Evolutionary conservation across 2,888 invertebrate species (phyloP).

Genomic region (Nomada hirtipes): DNA sequence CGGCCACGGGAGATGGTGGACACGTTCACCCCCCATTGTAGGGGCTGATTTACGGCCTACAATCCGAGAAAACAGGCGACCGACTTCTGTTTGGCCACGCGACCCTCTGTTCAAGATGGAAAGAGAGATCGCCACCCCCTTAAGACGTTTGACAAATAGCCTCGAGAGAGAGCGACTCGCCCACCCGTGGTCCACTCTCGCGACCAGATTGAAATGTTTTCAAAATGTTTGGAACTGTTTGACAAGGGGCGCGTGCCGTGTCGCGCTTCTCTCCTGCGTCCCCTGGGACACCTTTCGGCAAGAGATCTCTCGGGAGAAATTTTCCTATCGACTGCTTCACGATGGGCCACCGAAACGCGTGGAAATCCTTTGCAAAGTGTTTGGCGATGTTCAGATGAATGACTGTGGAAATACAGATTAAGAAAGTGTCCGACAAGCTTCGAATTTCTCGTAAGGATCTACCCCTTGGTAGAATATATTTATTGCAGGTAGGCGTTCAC

Average conservation of each 20-base stretch:
- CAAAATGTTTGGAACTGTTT: slow-evolving; percentile 78
- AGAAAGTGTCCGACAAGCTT: too few relatives aligned
- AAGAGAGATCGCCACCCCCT: slow-evolving; percentile 45
- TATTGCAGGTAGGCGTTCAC: not conserved
- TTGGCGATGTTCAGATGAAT: too few relatives aligned
- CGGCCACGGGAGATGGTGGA: not conserved
- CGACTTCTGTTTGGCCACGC: slow-evolving; percentile 72
- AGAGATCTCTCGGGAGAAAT: slow-evolving; percentile 23
- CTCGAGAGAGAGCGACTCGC: slow-evolving; percentile 27
- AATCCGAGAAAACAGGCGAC: slow-evolving; percentile 25
- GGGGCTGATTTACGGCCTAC: slow-evolving; percentile 45
- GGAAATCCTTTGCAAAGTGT: not conserved
- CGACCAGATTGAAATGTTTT: slow-evolving; percentile 74
- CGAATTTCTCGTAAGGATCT: too few relatives aligned
- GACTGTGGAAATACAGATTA: too few relatives aligned
- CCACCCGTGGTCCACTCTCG: slow-evolving; percentile 54
- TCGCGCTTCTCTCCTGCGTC: slow-evolving; percentile 3
- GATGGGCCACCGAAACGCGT: not conserved
- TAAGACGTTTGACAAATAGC: slow-evolving; percentile 54
- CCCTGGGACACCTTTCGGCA: not conserved
- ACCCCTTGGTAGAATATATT: too few relatives aligned
- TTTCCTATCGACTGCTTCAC: not conserved
- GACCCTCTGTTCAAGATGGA: slow-evolving; percentile 49
- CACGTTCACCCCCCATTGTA: slow-evolving; percentile 20
- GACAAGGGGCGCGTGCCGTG: slow-evolving; percentile 75